Base-by-base conservation (phyloP, 2,888 invertebrate genomes). In the Synergus japonicus region DNA sequence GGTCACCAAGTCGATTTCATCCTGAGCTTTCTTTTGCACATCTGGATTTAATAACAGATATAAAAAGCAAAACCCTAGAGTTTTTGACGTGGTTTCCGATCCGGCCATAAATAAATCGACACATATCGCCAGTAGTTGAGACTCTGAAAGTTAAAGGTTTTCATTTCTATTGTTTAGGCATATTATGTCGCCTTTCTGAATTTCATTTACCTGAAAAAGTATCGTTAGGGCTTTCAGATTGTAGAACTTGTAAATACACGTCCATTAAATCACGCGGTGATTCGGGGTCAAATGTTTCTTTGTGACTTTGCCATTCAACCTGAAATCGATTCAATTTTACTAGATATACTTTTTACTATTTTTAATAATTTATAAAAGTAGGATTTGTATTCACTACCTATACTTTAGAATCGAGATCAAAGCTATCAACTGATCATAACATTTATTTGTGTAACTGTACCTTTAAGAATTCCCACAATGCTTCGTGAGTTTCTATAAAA, bases 21-120 rank as follows among this genome's bases (percentile, higher is more conserved):
- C 94, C 86, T 96, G 96, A 0, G 96, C 96, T 87, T 95, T 96
- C 84, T 91, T 94, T 88, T 97, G 97, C 0, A 97, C 94, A 2
- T 95, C 93, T 29, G 95, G 96, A 86, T 96, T 94, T 22, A 95
- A 92, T 7, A 96, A 94, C 85, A 97, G 90, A 88, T 96, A 95
- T 84, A 96, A 93, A 86, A 97, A 96, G 80, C 95, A 94, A 88
- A 97, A 97, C 44, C 96, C 95, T 87, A 97, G 93, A 49, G 95
- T 95, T 90, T 97, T 97, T 77, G 95, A 95, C 0, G 97, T 97
- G 0, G 97, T 97, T 92, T 97, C 97, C 0, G 97, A 96, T 0
- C 97, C 97, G 37, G 97, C 97, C 93, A 97, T 95, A 87, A 97
- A 97, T 94, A 97, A 94, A 87, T 97, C 97, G 94, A 97, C 93